Percentiles rank a stretch among this genome's conserved stretches.
Evolutionary conservation across 92 coral and sea anemone species (phyloP).

Genomic region (Montipora capitata): DNA sequence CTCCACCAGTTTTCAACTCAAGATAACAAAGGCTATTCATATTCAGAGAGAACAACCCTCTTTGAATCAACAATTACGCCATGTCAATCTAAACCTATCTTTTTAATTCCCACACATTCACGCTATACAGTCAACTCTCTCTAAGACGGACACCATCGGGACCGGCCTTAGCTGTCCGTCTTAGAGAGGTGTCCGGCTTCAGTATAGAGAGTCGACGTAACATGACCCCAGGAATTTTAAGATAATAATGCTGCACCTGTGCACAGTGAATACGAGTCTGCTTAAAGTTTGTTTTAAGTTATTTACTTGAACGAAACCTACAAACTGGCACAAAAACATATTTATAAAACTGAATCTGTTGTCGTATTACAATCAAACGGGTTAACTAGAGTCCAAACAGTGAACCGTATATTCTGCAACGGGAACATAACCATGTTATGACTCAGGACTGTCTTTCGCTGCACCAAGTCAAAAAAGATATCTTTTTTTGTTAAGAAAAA

Average conservation of each 20-base stretch:
- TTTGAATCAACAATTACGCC: no score
- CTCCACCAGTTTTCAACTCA: no score
- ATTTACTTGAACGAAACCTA: slow-evolving; percentile 18
- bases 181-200: slow-evolving; percentile 48
- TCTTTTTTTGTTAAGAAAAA: neutral
- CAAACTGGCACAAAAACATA: slow-evolving; percentile 14
- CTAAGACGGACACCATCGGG: slow-evolving; percentile 39
- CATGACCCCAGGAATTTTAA: slow-evolving; percentile 12
- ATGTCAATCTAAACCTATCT: no score
- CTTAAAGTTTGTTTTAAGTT: slow-evolving; percentile 8
- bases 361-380: neutral
- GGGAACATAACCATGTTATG: slow-evolving; percentile 7
- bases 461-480: slow-evolving; percentile 12
- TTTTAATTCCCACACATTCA: no score
- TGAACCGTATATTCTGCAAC: slow-evolving; percentile 13
- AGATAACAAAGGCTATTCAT: no score
- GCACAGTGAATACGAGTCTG: slow-evolving; percentile 9
- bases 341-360: slow-evolving; percentile 15
- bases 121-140: slow-evolving; percentile 30
- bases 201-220: slow-evolving; percentile 27
- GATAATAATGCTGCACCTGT: slow-evolving; percentile 25
- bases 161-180: slow-evolving; percentile 53
- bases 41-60: no score
- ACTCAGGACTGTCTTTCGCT: slow-evolving; percentile 14
- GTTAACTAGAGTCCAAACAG: neutral